These are phyloP conservation scores for Anas georgica DNA, from an alignment of 2,797 vertebrate genomes.

Conservation along the genomic window DNA sequence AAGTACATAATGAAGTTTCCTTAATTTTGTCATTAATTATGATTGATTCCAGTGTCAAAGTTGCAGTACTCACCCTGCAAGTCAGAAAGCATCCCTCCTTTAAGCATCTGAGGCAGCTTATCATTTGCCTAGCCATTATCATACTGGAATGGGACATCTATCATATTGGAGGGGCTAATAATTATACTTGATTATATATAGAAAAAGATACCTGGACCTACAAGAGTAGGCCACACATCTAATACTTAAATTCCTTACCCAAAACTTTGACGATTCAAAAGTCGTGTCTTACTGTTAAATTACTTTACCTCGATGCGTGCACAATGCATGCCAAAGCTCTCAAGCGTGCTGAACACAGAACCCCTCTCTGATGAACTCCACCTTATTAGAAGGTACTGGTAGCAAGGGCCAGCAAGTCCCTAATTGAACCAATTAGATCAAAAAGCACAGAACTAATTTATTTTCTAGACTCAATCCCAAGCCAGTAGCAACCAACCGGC, in stretches of 20 bases:
- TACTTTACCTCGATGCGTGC: accelerated
- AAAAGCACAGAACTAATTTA: background rate
- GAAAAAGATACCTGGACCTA: background rate
- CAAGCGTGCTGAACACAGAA: background rate
- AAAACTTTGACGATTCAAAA: background rate
- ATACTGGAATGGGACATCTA: background rate
- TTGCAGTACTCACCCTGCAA: background rate
- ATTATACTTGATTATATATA: background rate
- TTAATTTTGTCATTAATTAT: background rate
- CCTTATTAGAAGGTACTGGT: background rate
- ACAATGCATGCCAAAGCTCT: accelerated
- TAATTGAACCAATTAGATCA: accelerated
- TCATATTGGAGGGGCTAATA: background rate
- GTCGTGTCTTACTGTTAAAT: background rate
- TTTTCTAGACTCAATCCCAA: background rate
- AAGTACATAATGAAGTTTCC: background rate
- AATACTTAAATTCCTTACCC: background rate
- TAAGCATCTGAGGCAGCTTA: background rate
- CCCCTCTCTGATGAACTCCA: background rate
- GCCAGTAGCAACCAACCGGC: background rate
- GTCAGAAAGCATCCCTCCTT: background rate
- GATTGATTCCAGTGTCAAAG: background rate
- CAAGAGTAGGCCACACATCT: background rate
- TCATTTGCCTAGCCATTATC: background rate
- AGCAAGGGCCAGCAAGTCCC: background rate